Percentiles rank a stretch among this genome's conserved stretches.
phyloP scores from a whole-genome alignment of 2,797 vertebrate species.

The Coreius guichenoti region DNA sequence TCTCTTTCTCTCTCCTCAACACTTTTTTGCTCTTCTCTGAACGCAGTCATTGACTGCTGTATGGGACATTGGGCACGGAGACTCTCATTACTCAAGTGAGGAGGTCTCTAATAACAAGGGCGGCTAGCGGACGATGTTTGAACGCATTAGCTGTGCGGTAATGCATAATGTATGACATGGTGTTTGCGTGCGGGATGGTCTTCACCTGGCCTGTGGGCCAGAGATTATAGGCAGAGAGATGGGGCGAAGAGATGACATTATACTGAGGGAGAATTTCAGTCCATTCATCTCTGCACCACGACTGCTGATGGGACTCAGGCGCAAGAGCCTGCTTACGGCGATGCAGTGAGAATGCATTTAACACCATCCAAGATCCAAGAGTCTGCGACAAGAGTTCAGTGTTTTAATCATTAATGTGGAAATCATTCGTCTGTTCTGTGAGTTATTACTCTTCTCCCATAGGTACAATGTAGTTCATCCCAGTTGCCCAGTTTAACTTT shows the following conservation, averaged over 20 bases:
- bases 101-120: conserved; percentile 81
- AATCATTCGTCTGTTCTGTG: conserved; percentile 33
- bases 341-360: conserved; percentile 32
- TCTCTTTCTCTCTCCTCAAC: conserved; percentile 35
- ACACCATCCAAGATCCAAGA: conserved; percentile 18
- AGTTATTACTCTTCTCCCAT: conserved; percentile 22
- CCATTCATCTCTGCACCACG: conserved; percentile 38
- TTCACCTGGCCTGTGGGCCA: conserved; percentile 60
- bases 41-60: conserved; percentile 76
- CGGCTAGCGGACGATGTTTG: conserved; percentile 76
- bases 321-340: conserved; percentile 24
- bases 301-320: background rate
- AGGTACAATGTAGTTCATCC: background rate
- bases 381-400: conserved; percentile 7
- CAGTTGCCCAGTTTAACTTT: conserved; percentile 2
- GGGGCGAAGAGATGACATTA: conserved; percentile 54
- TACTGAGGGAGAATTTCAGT: conserved; percentile 32
- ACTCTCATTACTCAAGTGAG: conserved; percentile 82
- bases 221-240: conserved; percentile 54
- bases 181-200: conserved; percentile 63
- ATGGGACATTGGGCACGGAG: conserved; percentile 83
- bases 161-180: conserved; percentile 69
- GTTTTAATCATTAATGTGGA: conserved; percentile 46
- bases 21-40: conserved; percentile 74
- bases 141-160: conserved; percentile 71